phyloP scores from a whole-genome alignment of 2,113 vertebrate genomes.

The Stercorarius parasiticus region DNA sequence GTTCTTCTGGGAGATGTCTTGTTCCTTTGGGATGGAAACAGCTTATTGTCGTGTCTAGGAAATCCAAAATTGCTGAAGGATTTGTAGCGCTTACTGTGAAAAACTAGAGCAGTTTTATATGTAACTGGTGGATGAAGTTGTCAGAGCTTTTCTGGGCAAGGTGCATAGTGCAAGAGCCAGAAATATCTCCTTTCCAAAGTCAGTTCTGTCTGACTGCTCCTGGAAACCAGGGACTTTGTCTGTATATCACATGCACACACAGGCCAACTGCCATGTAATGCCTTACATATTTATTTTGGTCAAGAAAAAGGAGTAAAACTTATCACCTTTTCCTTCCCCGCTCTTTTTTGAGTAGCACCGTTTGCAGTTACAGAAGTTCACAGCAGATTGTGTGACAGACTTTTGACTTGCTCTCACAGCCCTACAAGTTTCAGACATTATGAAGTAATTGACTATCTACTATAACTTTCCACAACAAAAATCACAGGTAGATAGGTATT shows the following conservation, averaged over 20 bases:
- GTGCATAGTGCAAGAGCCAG: not conserved
- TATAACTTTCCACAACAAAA: not conserved
- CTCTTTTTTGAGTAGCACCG: not conserved
- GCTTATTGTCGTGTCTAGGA: not conserved
- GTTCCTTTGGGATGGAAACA: not conserved
- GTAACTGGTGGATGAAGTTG: not conserved
- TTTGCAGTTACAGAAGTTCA: not conserved
- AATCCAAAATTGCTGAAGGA: not conserved
- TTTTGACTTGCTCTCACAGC: not conserved
- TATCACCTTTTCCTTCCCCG: not conserved
- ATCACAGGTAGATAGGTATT: not conserved
- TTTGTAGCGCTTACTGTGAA: not conserved
- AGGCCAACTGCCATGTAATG: not conserved
- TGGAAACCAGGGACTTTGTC: not conserved
- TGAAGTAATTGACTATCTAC: not conserved
- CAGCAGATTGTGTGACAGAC: not conserved
- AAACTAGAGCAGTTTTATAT: not conserved
- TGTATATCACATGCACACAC: not conserved
- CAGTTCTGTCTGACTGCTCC: not conserved
- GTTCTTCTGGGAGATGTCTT: not conserved
- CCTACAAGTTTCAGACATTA: not conserved
- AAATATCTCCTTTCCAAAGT: not conserved
- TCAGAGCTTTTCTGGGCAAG: not conserved
- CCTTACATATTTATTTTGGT: not conserved
- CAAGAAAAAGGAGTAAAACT: not conserved